These are phyloP conservation scores for Halictus rubicundus DNA, from an alignment of 1,140 invertebrate genomes.

Conservation along the genomic window DNA sequence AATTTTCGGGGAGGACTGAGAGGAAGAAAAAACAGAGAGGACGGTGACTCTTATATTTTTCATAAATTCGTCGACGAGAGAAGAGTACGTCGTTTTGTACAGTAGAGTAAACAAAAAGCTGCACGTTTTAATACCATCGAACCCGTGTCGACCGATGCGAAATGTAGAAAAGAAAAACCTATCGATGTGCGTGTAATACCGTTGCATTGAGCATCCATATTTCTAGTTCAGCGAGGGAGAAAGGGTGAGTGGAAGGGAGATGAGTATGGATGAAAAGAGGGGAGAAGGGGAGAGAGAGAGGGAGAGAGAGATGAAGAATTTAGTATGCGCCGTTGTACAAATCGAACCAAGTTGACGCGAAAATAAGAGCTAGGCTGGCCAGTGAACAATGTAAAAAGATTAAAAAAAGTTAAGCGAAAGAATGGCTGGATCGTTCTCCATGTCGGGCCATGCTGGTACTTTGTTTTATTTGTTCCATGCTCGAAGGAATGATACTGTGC, in stretches of 20 bases:
- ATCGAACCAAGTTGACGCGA: constrained; percentile 43
- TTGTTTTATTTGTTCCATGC: constrained; percentile 4
- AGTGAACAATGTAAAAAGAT: constrained; percentile 29
- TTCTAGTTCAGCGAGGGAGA: constrained; percentile 30
- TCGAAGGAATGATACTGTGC: not conserved
- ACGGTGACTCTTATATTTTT: constrained; percentile 37
- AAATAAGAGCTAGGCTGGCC: constrained; percentile 28
- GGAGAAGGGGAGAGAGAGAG: too few relatives aligned
- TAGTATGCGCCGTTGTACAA: constrained; percentile 60
- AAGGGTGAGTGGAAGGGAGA: too few relatives aligned
- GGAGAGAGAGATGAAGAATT: constrained; percentile 20
- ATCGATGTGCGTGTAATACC: constrained; percentile 21
- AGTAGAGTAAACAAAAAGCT: constrained; percentile 24
- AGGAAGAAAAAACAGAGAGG: constrained; percentile 1
- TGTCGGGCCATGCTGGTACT: constrained; percentile 35
- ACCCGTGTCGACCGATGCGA: constrained; percentile 13
- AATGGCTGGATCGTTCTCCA: constrained; percentile 54
- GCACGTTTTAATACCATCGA: constrained; percentile 37
- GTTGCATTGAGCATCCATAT: constrained; percentile 59
- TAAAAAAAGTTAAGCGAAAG: constrained; percentile 1
- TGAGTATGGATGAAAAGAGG: too few relatives aligned
- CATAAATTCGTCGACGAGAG: constrained; percentile 13
- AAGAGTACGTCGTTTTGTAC: constrained; percentile 30
- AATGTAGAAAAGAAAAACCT: constrained; percentile 5
- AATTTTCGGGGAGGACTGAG: constrained; percentile 16